Base-by-base conservation (phyloP, 1,140 invertebrate genomes). In the Calosoma granatense region DNA sequence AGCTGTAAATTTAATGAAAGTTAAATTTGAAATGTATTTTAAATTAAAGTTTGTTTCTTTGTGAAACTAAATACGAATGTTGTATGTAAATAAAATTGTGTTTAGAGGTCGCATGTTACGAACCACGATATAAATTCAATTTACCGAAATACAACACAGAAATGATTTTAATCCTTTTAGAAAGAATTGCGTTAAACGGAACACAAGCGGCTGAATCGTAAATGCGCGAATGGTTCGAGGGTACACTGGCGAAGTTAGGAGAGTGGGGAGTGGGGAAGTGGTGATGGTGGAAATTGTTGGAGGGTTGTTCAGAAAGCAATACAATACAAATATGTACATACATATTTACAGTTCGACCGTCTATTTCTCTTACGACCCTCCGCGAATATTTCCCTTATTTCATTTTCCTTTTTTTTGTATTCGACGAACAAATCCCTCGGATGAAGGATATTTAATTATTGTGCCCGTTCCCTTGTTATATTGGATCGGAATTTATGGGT, bases 381-480 rank as follows among this genome's bases (percentile, higher is more conserved):
- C 6, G 41, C 6, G 41, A 47, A 4, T 3, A 47, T 9, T 47
- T 47, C 41, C 41, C 41, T 47, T 47, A 47, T 47, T 47, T 47
- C 41, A 47, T 47, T 47, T 47, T 47, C 17, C 41, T 47, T 47
- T 47, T n/a, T 30, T 47, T 47, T 47, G 41, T 47, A 47, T 47
- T 47, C 41, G 41, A 47, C 41, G 41, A 47, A 47, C 41, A 47
- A 47, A 47, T 47, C 41, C 41, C 6, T 11, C 17, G 41, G 41
- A 47, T 47, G 41, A 47, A 17, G 41, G 17, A 47, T 47, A 47
- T 47, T 47, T 47, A 47, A 47, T 47, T 47, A 47, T 47, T 47
- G 41, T 47, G 41, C 17, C 17, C 4, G 41, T 47, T 47, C 17
- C 17, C 41, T 9, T 36, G 26, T n/a, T 36, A 47, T 47, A 47